Conservation (phyloP, 1,140 invertebrate genomes). For the Whitmania pigra region DNA sequence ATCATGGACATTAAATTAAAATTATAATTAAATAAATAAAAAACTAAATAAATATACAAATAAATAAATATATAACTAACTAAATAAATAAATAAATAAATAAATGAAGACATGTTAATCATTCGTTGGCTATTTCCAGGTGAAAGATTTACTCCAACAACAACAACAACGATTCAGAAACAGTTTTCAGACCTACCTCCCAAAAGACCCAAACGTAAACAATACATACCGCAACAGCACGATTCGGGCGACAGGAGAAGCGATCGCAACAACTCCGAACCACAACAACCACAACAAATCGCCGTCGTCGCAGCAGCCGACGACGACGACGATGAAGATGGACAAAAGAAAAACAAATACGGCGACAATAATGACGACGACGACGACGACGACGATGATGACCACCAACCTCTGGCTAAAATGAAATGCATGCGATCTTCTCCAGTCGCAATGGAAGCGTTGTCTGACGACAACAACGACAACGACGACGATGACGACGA, state of each 20-base stretch:
- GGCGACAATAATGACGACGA: neutral
- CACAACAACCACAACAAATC: conserved; percentile 12
- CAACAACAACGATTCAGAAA: neutral
- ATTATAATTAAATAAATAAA: no score
- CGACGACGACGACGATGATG: neutral
- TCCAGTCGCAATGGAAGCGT: neutral
- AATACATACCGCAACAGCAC: conserved; percentile 91
- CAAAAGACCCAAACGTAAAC: conserved; percentile 72
- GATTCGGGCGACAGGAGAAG: conserved; percentile 43
- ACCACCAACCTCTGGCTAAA: neutral
- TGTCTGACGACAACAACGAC: neutral
- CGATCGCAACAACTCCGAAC: neutral
- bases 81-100: no score
- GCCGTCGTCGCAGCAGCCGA: no score
- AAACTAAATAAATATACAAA: no score
- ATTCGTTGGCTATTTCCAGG: no score
- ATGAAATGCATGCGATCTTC: neutral
- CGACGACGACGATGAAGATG: conserved; percentile 56
- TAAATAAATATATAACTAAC: no score
- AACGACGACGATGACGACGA: neutral
- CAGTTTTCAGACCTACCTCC: conserved; percentile 17
- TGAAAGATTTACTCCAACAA: no score
- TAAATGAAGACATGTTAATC: no score
- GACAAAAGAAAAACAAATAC: no score
- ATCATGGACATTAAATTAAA: no score